Evolutionary conservation across 1,140 invertebrate genomes (phyloP), one percentile per base, ranked within the genome.

Genomic region (Drosophila dunni): DNA sequence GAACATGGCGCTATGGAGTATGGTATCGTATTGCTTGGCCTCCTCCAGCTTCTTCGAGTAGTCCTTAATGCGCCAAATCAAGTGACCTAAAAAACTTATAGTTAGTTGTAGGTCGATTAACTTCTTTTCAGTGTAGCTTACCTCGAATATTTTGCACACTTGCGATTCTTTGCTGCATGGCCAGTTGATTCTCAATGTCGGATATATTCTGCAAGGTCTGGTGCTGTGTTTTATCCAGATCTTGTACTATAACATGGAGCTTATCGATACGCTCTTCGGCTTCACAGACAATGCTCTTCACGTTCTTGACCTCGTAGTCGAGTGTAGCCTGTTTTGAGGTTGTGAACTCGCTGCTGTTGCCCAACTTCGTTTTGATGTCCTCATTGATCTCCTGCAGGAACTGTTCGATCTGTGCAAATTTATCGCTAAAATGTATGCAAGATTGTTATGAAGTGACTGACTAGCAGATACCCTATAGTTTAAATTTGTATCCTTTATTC

Each of bases 21-120:
- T 93, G 0, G 93, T 92, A 51, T 95, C 94, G n/a, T 93, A 94
- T 33, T 95, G 94, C 68, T 94, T 95, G 0, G 95, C 94, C 15
- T 94, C 94, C 33, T 94, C 94, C 92, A 96, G 93, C 75, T 95
- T 94, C 10, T 94, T 92, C 1, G 93, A 90, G 73, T 95, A 95
- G 54, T 94, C 93, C 71, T 94, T 94, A 67, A 96, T 95, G 75
- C 94, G 93, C 95, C 95, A 96, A 34, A 96, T 92, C 6, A 96
- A 84, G 36, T 94, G 94, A 8, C 95, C 95, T 92, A 6, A 48
- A 45, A 40, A 56, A 54, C 34, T 20, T 54, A 1, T 13, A 1
- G 33, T 33, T 20, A 20, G 1, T 20, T 20, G 17, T 20, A 2
- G 1, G 17, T 20, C 17, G 17, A 20, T 20, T 20, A 20, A 20